These are phyloP conservation scores for Equus przewalskii DNA, from an alignment of 2,113 vertebrate species.

Conservation along the genomic window DNA sequence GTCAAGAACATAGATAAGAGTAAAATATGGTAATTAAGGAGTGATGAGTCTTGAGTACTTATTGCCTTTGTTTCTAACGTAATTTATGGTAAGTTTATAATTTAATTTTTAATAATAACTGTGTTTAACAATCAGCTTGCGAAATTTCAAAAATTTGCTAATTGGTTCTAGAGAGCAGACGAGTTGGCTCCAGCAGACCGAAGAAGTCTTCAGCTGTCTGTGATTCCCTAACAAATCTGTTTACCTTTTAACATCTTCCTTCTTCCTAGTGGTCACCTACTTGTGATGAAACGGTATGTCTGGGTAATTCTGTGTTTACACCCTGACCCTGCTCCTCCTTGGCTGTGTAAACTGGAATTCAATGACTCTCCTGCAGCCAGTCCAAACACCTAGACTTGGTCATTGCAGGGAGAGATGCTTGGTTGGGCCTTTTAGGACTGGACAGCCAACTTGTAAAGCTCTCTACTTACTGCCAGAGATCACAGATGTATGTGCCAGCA, in stretches of 20 bases:
- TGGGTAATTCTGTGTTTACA: background rate
- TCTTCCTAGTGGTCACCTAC: background rate
- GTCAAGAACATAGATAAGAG: background rate
- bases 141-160: background rate
- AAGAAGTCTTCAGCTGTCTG: background rate
- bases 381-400: background rate
- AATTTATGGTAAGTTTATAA: background rate
- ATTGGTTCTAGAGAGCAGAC: background rate
- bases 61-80: background rate
- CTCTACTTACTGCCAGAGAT: background rate
- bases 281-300: background rate
- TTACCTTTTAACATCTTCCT: background rate
- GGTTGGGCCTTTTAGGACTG: background rate
- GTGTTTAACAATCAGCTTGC: background rate
- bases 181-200: no score
- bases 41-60: background rate
- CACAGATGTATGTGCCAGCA: fast-evolving
- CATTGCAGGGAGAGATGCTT: background rate
- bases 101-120: background rate
- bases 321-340: background rate
- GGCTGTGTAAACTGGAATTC: background rate
- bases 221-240: background rate
- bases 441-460: background rate
- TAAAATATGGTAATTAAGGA: background rate
- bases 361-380: background rate